Conservation (phyloP, 2,888 invertebrate genomes). For the Yponomeuta plumbellus region DNA sequence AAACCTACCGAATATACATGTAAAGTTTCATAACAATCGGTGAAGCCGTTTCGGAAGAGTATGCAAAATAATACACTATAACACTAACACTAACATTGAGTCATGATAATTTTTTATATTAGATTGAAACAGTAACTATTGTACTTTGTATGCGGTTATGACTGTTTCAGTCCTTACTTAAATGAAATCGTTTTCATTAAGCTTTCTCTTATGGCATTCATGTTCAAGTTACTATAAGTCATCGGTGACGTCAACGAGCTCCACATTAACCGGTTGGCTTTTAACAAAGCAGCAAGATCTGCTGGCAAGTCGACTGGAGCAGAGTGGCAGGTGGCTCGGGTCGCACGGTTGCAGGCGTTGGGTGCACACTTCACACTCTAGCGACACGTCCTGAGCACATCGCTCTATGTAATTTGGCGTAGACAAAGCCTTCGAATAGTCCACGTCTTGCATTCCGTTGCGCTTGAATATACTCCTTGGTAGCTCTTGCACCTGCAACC, state of each 20-base stretch:
- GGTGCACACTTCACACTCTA: conserved; percentile 46
- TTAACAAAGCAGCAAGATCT: conserved; percentile 34
- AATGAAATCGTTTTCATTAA: no score
- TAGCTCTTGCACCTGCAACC: conserved; percentile 62
- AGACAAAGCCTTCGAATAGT: conserved; percentile 56
- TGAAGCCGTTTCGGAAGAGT: no score
- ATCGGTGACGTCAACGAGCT: conserved; percentile 51
- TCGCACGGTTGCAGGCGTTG: conserved; percentile 42
- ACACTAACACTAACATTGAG: no score
- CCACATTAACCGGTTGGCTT: conserved; percentile 53
- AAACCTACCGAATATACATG: no score
- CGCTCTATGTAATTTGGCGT: conserved; percentile 56
- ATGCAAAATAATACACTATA: no score
- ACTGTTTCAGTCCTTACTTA: no score
- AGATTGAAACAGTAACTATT: no score
- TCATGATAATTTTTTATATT: no score
- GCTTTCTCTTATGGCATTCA: no score
- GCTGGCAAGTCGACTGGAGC: conserved; percentile 23
- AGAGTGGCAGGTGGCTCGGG: conserved; percentile 51
- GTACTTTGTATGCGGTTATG: no score
- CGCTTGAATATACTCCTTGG: conserved; percentile 67
- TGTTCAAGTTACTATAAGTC: neutral
- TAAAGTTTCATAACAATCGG: no score
- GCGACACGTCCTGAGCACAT: conserved; percentile 51
- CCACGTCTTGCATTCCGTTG: conserved; percentile 69